Evolutionary conservation across 2,113 vertebrate species (phyloP).

Genomic region (Muntiacus reevesi): DNA sequence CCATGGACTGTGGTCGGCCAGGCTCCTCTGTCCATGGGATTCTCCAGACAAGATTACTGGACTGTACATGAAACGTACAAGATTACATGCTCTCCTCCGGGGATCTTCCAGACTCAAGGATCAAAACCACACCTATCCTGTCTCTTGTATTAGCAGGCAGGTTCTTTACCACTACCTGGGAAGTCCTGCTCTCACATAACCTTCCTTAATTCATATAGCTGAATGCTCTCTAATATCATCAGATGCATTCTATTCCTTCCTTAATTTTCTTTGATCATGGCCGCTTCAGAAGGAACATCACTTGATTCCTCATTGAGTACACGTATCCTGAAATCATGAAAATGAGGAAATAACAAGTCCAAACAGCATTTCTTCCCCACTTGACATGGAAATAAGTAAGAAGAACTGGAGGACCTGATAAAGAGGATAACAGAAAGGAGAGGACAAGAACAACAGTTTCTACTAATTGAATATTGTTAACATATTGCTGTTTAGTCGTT

Average conservation of each 20-base stretch:
- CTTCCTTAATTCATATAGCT: background rate
- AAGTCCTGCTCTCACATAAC: background rate
- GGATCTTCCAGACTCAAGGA: background rate
- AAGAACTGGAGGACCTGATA: background rate
- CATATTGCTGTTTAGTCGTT: background rate
- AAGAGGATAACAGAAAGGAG: background rate
- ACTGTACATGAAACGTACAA: background rate
- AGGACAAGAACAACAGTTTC: background rate
- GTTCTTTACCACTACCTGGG: background rate
- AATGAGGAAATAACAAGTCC: background rate
- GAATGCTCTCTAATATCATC: background rate
- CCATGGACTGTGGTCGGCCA: background rate
- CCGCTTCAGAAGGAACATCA: background rate
- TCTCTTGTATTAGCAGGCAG: background rate
- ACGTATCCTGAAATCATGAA: background rate
- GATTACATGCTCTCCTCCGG: background rate
- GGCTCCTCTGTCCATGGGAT: background rate
- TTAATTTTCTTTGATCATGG: conserved; percentile 1
- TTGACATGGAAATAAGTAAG: background rate
- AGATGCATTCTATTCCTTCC: background rate
- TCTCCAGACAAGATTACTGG: background rate
- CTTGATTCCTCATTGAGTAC: background rate
- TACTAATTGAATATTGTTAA: background rate
- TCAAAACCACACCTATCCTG: background rate
- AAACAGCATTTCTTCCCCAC: background rate